Conservation (phyloP, 2,113 vertebrate genomes). For the Corynorhinus townsendii region DNA sequence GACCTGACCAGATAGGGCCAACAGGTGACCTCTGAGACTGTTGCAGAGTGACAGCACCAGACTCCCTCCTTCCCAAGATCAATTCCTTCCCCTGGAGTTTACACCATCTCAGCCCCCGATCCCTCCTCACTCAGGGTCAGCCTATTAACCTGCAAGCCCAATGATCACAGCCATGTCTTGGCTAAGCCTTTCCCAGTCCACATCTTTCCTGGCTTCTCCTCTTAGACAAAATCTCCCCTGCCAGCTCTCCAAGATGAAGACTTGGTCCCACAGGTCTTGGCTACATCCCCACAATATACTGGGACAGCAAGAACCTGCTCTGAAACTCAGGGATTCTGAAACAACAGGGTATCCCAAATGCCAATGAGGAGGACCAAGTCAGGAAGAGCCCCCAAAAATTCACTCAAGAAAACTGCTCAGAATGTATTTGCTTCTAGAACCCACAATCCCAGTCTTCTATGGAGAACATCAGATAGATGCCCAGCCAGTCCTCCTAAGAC, state of each 20-base stretch:
- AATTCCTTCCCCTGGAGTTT: neutral
- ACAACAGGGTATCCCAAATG: neutral
- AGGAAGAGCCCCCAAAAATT: neutral
- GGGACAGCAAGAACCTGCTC: neutral
- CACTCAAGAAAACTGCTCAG: neutral
- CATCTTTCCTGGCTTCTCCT: neutral
- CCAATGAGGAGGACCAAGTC: neutral
- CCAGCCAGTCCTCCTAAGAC: neutral
- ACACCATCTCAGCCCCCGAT: neutral
- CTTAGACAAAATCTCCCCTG: neutral
- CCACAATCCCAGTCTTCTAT: neutral
- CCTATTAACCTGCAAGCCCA: neutral
- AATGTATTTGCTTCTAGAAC: neutral
- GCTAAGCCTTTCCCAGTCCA: neutral
- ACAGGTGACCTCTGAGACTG: neutral
- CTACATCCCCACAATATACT: neutral
- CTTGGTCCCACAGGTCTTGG: neutral
- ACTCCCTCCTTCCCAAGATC: neutral
- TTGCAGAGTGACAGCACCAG: neutral
- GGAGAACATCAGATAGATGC: neutral
- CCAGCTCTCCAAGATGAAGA: neutral
- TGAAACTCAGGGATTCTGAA: neutral
- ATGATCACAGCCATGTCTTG: neutral
- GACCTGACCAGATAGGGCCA: no score
- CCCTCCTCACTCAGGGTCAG: neutral